Evolutionary conservation across 2,113 vertebrate species (phyloP).

Genomic region (Tamias sibiricus): DNA sequence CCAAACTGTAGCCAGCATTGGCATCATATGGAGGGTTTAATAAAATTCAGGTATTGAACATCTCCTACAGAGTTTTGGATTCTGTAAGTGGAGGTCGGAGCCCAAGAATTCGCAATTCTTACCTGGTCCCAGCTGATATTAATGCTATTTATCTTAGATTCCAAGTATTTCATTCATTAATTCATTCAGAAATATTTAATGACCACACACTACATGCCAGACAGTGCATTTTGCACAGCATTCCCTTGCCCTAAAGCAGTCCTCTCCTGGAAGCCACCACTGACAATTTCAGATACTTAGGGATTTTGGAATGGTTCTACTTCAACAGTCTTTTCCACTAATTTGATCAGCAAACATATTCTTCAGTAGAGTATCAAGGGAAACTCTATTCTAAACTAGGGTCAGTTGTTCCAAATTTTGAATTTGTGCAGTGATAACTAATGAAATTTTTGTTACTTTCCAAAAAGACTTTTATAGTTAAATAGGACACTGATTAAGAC

Average conservation of each 20-base stretch:
- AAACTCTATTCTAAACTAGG: neutral
- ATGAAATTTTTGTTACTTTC: neutral
- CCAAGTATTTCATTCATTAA: neutral
- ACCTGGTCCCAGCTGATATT: neutral
- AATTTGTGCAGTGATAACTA: neutral
- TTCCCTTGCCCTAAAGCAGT: neutral
- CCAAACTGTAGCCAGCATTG: neutral
- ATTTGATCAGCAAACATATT: slow-evolving; percentile 31
- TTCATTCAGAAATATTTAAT: neutral
- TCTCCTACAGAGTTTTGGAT: neutral
- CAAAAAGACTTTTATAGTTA: neutral
- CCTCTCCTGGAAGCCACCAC: neutral
- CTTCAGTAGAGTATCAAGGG: neutral
- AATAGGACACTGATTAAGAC: neutral
- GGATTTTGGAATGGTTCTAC: neutral
- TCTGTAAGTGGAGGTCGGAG: neutral
- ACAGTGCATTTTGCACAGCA: neutral
- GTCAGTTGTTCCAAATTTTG: neutral
- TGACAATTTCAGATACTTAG: neutral
- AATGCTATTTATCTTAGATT: neutral
- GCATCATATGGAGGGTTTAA: neutral
- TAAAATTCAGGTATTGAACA: neutral
- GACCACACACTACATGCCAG: neutral
- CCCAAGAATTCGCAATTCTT: neutral
- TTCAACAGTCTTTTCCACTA: neutral